Conservation (phyloP, 2,888 invertebrate genomes). For the Catocala sponsa region DNA sequence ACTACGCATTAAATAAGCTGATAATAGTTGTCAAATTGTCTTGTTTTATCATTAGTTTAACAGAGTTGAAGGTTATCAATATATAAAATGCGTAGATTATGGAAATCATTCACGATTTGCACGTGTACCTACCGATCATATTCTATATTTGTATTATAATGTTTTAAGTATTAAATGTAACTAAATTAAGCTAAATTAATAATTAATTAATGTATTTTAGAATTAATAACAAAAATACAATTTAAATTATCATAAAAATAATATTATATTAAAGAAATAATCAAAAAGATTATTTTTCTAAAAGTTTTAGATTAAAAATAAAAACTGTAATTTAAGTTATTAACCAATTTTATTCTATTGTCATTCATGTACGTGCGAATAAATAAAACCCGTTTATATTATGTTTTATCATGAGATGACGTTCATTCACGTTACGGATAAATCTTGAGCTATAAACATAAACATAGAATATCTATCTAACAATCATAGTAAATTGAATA, state of each 20-base stretch:
- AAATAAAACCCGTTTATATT: not conserved
- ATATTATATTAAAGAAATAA: no score
- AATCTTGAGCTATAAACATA: not conserved
- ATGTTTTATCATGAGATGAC: slow-evolving; percentile 4
- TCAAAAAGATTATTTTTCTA: no score
- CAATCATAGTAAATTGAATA: no score
- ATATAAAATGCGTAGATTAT: not conserved
- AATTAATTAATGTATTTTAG: no score
- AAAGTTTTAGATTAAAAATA: no score
- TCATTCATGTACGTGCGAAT: not conserved
- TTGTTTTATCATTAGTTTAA: slow-evolving; percentile 3
- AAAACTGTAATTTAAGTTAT: not conserved
- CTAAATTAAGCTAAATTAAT: no score
- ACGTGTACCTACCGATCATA: not conserved
- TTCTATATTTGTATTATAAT: no score
- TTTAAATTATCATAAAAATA: no score
- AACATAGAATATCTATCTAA: not conserved
- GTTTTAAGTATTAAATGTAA: no score
- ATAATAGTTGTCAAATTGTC: slow-evolving; percentile 18
- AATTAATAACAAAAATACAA: no score
- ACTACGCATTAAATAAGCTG: slow-evolving; percentile 4
- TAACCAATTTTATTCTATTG: not conserved
- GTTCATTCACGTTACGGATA: not conserved
- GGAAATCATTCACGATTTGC: slow-evolving; percentile 1
- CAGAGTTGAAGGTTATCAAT: slow-evolving; percentile 5